Evolutionary conservation across 2,113 vertebrate species (phyloP).

Genomic region (Eira barbara): DNA sequence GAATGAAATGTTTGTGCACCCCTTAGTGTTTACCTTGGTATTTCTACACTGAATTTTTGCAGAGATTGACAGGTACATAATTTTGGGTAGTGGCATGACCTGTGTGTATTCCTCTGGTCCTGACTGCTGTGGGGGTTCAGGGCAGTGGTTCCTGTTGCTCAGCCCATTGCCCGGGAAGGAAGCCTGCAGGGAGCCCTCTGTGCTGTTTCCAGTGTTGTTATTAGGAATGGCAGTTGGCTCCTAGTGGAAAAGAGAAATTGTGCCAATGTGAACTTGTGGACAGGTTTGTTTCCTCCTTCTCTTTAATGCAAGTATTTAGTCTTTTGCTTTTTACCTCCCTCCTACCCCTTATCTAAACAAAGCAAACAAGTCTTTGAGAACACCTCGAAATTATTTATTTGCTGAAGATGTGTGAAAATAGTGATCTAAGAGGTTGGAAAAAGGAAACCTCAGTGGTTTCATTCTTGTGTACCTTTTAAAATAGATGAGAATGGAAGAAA

Average conservation of each 20-base stretch:
- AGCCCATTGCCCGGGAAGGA: rapidly evolving
- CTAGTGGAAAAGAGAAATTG: neutral
- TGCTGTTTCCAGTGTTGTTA: too few species aligned
- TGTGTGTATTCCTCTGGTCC: neutral
- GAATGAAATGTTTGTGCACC: neutral
- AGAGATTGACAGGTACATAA: neutral
- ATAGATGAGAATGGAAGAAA: neutral
- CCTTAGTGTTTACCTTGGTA: neutral
- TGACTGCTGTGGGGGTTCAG: rapidly evolving
- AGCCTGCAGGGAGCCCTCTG: neutral
- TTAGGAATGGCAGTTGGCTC: neutral
- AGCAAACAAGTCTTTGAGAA: neutral
- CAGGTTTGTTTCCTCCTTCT: neutral
- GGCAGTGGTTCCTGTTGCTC: neutral
- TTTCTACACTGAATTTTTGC: neutral
- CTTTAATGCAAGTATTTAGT: neutral
- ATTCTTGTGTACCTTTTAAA: neutral
- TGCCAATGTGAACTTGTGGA: neutral
- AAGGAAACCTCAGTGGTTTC: neutral
- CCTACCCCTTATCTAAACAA: neutral
- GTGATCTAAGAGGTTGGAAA: neutral
- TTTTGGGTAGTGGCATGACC: neutral
- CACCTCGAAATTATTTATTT: neutral
- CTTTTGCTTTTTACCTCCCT: neutral
- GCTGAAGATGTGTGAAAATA: neutral